A percentile compares a stretch with the other conserved stretches of the same genome.
Evolutionary conservation across 2,113 vertebrate genomes (phyloP).

Genomic region (Brachyistius frenatus): DNA sequence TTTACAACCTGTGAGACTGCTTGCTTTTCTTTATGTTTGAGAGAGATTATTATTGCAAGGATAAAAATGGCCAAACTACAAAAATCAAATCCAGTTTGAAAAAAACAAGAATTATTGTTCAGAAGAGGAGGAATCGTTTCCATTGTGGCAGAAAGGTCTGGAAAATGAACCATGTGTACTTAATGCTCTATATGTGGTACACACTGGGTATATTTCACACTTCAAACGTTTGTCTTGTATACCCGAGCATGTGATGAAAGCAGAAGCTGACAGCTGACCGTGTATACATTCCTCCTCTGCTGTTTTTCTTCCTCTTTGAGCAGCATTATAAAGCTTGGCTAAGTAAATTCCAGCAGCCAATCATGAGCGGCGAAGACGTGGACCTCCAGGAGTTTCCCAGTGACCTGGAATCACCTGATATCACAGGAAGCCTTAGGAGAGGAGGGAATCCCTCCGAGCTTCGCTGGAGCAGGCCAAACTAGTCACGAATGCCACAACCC

Average conservation of each 20-base stretch:
- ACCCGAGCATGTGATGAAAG: conserved; percentile 48
- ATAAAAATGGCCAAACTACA: too few species aligned
- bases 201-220: conserved; percentile 36
- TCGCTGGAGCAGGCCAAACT: conserved; percentile 30
- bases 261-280: conserved; percentile 35
- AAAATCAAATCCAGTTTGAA: too few species aligned
- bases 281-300: conserved; percentile 18
- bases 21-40: too few species aligned
- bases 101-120: too few species aligned
- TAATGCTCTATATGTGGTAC: neutral
- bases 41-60: too few species aligned
- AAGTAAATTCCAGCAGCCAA: conserved; percentile 29
- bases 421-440: conserved; percentile 11
- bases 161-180: too few species aligned
- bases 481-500: neutral
- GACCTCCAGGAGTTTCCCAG: conserved; percentile 45
- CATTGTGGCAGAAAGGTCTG: too few species aligned
- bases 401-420: conserved; percentile 64
- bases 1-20: too few species aligned
- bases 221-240: conserved; percentile 8
- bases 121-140: too few species aligned
- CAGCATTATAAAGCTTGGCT: conserved; percentile 21
- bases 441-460: conserved; percentile 7
- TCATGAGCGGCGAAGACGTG: neutral
- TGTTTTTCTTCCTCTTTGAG: conserved; percentile 26